Percentiles rank a stretch among this genome's conserved stretches.
These are phyloP conservation scores for Mohoua ochrocephala DNA, from an alignment of 2,113 vertebrate genomes.

Conservation along the genomic window DNA sequence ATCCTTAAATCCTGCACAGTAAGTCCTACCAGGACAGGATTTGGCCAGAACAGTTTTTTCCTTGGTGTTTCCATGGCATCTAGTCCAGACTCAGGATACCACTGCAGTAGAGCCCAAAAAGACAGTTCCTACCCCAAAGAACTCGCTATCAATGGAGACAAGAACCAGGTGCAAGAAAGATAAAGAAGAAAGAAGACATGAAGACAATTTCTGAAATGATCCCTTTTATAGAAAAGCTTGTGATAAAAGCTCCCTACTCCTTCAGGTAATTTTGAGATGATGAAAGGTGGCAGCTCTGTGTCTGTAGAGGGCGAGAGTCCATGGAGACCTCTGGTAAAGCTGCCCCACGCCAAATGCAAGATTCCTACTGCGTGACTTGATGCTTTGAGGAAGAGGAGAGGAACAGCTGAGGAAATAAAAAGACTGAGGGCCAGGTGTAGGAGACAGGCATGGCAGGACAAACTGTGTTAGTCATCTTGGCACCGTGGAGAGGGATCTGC, in stretches of 20 bases:
- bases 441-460: accelerated
- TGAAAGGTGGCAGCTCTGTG: not conserved
- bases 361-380: not conserved
- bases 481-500: not conserved
- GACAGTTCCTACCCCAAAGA: not conserved
- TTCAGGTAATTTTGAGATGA: not conserved
- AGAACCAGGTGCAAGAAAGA: not conserved
- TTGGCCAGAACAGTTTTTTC: not conserved
- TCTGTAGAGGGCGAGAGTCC: not conserved
- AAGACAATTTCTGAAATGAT: not conserved
- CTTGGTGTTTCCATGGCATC: not conserved
- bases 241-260: not conserved
- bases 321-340: not conserved
- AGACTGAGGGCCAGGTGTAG: not conserved
- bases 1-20: not conserved
- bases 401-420: not conserved
- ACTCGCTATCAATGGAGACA: not conserved
- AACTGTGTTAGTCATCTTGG: not conserved
- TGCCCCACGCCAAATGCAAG: not conserved
- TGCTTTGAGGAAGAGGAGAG: not conserved
- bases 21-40: not conserved
- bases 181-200: not conserved
- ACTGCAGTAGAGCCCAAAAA: not conserved
- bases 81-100: not conserved
- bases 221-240: not conserved